Conservation (phyloP, 2,113 vertebrate genomes). For the Zosterops japonicus region DNA sequence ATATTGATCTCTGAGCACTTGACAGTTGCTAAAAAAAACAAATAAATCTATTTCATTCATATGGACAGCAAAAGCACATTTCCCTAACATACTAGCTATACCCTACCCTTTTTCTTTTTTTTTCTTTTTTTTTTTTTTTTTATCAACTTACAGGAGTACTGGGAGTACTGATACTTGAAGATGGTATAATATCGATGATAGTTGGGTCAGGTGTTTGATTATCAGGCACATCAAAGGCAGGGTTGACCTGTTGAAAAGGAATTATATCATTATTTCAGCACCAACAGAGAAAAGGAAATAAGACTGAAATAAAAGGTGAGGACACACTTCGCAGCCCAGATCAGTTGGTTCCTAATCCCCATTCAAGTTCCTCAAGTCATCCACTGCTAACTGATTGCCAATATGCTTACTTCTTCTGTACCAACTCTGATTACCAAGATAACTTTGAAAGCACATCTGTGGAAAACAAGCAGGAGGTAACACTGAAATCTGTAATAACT, state of each 20-base stretch:
- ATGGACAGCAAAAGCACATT: neutral
- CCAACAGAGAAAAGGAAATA: neutral
- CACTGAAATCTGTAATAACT: neutral
- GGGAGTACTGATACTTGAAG: slow-evolving; percentile 12
- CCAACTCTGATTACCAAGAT: neutral
- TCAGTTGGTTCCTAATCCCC: neutral
- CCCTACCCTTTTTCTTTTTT: too few species aligned
- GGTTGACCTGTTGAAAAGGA: slow-evolving; percentile 79
- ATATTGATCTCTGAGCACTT: neutral
- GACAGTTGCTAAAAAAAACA: neutral
- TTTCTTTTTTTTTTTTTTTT: neutral
- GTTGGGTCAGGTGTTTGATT: slow-evolving; percentile 76
- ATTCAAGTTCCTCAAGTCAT: neutral
- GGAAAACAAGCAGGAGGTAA: neutral
- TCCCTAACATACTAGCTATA: neutral
- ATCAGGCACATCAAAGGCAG: slow-evolving; percentile 76
- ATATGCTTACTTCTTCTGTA: neutral
- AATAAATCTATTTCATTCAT: neutral
- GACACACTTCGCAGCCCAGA: neutral
- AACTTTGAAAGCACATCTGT: neutral
- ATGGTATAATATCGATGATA: slow-evolving; percentile 76
- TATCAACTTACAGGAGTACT: slow-evolving; percentile 64
- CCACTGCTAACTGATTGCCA: accelerated
- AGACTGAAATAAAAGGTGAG: neutral
- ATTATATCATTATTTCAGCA: slow-evolving; percentile 8